A percentile compares a stretch with the other conserved stretches of the same genome.
These are phyloP conservation scores for Phasia obesa DNA, from an alignment of 2,888 invertebrate genomes.

Conservation along the genomic window DNA sequence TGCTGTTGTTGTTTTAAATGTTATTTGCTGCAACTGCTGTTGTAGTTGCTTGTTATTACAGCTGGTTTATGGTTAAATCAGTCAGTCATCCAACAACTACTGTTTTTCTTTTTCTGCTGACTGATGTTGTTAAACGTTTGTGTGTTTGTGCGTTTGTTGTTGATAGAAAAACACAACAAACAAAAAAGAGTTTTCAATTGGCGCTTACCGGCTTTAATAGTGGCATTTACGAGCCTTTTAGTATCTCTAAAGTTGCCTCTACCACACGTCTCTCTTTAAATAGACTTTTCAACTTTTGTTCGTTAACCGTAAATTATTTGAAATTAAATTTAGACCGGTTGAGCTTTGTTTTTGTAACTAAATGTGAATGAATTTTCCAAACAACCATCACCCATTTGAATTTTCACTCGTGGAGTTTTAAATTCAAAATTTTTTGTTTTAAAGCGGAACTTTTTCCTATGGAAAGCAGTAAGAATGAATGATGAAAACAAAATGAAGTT, in stretches of 20 bases:
- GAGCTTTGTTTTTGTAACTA: constrained; percentile 18
- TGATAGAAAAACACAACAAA: neutral
- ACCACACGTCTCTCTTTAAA: neutral
- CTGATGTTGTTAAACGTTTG: constrained; percentile 6
- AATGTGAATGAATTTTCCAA: constrained; percentile 4
- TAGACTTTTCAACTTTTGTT: constrained; percentile 59
- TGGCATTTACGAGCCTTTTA: constrained; percentile 41
- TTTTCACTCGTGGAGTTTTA: neutral
- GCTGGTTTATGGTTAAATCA: constrained; percentile 64
- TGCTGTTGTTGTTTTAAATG: constrained; percentile 13
- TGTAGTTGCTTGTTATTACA: constrained; percentile 44
- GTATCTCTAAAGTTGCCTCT: constrained; percentile 1
- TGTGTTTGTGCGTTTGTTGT: constrained; percentile 13
- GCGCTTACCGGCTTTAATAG: constrained; percentile 62
- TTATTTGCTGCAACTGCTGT: constrained; percentile 55
- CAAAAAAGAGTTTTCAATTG: constrained; percentile 37
- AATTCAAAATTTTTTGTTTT: neutral
- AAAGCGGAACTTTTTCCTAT: neutral
- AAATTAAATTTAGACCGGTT: constrained; percentile 59
- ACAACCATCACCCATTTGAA: constrained; percentile 5
- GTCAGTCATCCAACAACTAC: constrained; percentile 61
- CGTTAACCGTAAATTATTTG: constrained; percentile 51
- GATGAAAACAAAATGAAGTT: no score
- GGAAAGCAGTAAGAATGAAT: no score
- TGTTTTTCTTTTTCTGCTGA: neutral